Percentiles rank a stretch among this genome's conserved stretches.
phyloP scores from a whole-genome alignment of 2,797 vertebrate species.

The Amphiprion clarkii region DNA sequence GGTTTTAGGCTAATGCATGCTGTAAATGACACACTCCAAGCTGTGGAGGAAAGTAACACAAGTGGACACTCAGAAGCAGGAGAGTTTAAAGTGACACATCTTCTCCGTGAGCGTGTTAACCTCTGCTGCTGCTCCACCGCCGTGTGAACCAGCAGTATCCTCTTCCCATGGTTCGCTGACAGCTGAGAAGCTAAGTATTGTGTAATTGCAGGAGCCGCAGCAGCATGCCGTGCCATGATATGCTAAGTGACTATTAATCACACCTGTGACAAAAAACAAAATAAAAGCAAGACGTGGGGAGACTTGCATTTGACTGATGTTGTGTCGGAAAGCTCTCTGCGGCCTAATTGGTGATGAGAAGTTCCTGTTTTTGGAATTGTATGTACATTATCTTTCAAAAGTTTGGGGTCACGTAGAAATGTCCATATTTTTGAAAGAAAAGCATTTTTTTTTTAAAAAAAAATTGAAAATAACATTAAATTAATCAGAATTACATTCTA shows the following conservation, averaged over 20 bases:
- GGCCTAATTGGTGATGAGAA: constrained; percentile 43
- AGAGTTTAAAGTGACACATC: constrained; percentile 47
- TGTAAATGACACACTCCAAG: not conserved
- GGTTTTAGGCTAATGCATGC: constrained; percentile 1
- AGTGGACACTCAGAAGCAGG: constrained; percentile 24
- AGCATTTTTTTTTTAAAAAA: no score
- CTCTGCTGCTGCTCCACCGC: constrained; percentile 53
- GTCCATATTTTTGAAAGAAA: no score
- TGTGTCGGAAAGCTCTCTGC: constrained; percentile 45
- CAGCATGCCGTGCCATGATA: constrained; percentile 77
- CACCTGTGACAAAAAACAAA: constrained; percentile 81
- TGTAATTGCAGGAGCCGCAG: constrained; percentile 73
- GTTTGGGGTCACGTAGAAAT: no score
- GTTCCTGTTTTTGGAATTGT: constrained; percentile 5
- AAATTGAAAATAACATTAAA: no score
- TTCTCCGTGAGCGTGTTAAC: constrained; percentile 54
- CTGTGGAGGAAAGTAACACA: not conserved
- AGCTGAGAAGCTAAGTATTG: constrained; percentile 68
- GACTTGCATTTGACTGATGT: constrained; percentile 65
- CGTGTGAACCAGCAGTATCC: constrained; percentile 48
- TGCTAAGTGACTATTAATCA: constrained; percentile 85
- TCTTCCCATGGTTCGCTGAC: constrained; percentile 60
- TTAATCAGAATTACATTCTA: no score
- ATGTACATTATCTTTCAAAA: not conserved
- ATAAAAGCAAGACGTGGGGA: constrained; percentile 68